Evolutionary conservation across 2,113 vertebrate species (phyloP).

Genomic region (Empidonax alnorum): DNA sequence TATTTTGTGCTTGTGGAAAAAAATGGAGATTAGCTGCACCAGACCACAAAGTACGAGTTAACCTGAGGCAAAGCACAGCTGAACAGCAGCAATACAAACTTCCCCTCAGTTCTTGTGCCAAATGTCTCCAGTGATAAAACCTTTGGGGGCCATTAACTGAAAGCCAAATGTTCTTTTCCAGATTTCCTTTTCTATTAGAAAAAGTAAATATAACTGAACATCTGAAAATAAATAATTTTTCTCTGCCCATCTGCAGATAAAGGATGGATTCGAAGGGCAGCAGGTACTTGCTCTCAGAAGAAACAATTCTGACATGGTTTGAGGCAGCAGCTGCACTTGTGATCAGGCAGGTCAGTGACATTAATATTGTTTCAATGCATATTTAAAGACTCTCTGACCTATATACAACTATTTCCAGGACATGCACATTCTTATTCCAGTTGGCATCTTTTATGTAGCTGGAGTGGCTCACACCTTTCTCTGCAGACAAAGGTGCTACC

Average conservation of each 20-base stretch:
- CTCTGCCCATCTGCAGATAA: not conserved
- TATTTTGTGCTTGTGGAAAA: not conserved
- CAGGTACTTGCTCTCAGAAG: not conserved
- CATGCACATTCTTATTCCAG: not conserved
- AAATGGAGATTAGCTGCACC: not conserved
- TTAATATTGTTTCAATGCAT: constrained; percentile 43
- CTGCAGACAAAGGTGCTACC: not conserved
- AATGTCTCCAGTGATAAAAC: not conserved
- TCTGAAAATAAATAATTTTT: not conserved
- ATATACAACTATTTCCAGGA: not conserved
- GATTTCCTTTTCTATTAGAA: constrained; percentile 14
- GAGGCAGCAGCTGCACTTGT: constrained; percentile 3
- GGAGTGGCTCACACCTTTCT: not conserved
- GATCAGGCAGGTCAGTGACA: constrained; percentile 42
- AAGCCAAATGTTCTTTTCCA: not conserved
- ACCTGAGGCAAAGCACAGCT: constrained; percentile 4
- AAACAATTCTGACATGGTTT: not conserved
- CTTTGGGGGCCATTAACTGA: not conserved
- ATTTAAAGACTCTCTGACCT: constrained; percentile 33
- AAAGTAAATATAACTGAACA: not conserved
- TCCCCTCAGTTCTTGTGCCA: not conserved
- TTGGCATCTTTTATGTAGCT: not conserved
- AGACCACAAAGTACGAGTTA: not conserved
- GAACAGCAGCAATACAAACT: not conserved
- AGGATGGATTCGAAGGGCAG: not conserved